phyloP scores from a whole-genome alignment of 2,888 invertebrate species.

The Sarcophaga caerulescens region DNA sequence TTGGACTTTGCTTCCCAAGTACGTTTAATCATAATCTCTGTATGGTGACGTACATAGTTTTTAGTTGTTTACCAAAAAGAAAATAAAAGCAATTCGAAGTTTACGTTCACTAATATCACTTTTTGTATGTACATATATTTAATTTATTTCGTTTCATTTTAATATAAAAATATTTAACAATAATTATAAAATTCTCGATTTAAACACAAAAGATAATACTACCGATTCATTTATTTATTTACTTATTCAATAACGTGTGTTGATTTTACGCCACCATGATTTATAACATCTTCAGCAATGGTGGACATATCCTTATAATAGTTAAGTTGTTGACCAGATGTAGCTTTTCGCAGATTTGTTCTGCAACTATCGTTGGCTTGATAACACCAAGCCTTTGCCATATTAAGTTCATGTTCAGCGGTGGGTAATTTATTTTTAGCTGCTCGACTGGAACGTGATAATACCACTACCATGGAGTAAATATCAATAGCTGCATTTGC shows the following conservation, averaged over 20 bases:
- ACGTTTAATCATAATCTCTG: background rate
- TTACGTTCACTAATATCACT: conserved; percentile 44
- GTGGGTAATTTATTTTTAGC: conserved; percentile 85
- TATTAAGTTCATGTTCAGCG: conserved; percentile 88
- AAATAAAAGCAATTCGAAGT: background rate
- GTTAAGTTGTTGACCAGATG: conserved; percentile 48
- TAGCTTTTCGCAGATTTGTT: conserved; percentile 56
- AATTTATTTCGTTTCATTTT: conserved; percentile 18
- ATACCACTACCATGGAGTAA: conserved; percentile 91
- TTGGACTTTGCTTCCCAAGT: background rate
- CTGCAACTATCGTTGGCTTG: conserved; percentile 82
- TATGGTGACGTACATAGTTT: background rate
- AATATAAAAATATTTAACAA: conserved; percentile 26
- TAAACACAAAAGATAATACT: conserved; percentile 11
- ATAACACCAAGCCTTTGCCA: conserved; percentile 91
- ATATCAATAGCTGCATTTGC: conserved; percentile 95
- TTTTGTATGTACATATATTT: background rate
- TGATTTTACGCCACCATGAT: conserved; percentile 65
- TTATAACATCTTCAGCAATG: conserved; percentile 52
- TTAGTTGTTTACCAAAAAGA: background rate
- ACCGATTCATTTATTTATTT: conserved; percentile 23
- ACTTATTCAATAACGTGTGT: conserved; percentile 70
- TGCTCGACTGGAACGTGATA: conserved; percentile 92
- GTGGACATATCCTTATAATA: conserved; percentile 53
- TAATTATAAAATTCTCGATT: conserved; percentile 5